Evolutionary conservation across 2,888 invertebrate genomes (phyloP).

Genomic region (Chloroclysta siterata): DNA sequence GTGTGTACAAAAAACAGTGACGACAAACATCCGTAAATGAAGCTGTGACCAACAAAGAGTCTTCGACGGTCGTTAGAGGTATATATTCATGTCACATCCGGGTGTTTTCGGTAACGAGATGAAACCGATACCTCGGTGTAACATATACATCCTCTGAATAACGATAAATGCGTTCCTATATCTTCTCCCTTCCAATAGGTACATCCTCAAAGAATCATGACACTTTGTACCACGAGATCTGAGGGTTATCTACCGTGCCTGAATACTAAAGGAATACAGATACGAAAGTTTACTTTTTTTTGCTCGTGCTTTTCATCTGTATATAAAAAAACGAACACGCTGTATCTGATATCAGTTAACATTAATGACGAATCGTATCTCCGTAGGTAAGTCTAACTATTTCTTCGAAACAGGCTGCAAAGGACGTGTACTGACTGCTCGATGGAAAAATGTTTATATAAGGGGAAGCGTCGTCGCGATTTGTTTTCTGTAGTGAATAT

Average conservation of each 20-base stretch:
- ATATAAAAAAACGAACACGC: too few species aligned
- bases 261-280: too few species aligned
- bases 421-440: conserved; percentile 61
- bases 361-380: conserved; percentile 41
- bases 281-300: too few species aligned
- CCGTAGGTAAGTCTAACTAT: conserved; percentile 43
- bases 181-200: too few species aligned
- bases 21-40: too few species aligned
- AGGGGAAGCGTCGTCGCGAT: conserved; percentile 46
- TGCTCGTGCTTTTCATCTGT: too few species aligned
- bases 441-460: conserved; percentile 51
- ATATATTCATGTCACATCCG: conserved; percentile 39
- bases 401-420: conserved; percentile 57
- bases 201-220: too few species aligned
- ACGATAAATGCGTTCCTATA: too few species aligned
- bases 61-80: conserved; percentile 11
- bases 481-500: conserved; percentile 37
- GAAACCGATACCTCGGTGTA: conserved; percentile 29
- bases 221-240: too few species aligned
- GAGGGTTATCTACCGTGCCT: too few species aligned
- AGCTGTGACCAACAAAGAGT: neutral
- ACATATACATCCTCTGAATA: conserved; percentile 4
- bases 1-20: too few species aligned
- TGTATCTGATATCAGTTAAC: conserved; percentile 29
- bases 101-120: conserved; percentile 34